Percentiles rank a stretch among this genome's conserved stretches.
phyloP scores from a whole-genome alignment of 1,140 invertebrate genomes.

The Vanessa atalanta region DNA sequence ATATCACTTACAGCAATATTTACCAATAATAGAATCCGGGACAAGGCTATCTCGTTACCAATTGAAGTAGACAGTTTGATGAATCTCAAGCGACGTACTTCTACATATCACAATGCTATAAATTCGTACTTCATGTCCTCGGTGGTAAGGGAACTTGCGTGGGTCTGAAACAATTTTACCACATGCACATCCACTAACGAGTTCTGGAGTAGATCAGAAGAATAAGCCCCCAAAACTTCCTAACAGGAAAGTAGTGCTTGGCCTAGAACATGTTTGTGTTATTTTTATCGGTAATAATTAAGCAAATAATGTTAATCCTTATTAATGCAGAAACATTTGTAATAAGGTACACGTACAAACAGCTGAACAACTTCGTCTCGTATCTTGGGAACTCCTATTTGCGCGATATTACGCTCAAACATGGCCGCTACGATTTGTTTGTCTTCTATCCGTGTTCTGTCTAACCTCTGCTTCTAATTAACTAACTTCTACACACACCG shows the following conservation, averaged over 20 bases:
- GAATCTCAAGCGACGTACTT: not conserved
- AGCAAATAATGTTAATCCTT: not conserved
- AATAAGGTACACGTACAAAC: not conserved
- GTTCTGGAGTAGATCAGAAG: too few species aligned
- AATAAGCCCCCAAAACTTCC: too few species aligned
- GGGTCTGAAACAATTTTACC: too few species aligned
- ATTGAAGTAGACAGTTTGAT: not conserved
- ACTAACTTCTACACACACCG: not conserved
- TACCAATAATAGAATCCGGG: not conserved
- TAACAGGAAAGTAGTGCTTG: too few species aligned
- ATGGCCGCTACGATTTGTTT: not conserved
- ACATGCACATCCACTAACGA: too few species aligned
- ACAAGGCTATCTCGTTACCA: not conserved
- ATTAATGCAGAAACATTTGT: not conserved
- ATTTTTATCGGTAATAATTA: too few species aligned
- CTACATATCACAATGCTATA: too few species aligned
- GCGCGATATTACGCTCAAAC: not conserved
- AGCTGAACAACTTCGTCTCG: not conserved
- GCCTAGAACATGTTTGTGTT: too few species aligned
- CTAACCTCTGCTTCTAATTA: conserved; percentile 12
- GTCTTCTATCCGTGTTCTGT: not conserved
- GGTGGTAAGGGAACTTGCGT: too few species aligned
- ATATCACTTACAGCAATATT: not conserved
- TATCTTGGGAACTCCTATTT: not conserved
- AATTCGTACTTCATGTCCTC: too few species aligned